These are phyloP conservation scores for Pterostichus madidus DNA, from an alignment of 2,888 invertebrate species.

Conservation along the genomic window DNA sequence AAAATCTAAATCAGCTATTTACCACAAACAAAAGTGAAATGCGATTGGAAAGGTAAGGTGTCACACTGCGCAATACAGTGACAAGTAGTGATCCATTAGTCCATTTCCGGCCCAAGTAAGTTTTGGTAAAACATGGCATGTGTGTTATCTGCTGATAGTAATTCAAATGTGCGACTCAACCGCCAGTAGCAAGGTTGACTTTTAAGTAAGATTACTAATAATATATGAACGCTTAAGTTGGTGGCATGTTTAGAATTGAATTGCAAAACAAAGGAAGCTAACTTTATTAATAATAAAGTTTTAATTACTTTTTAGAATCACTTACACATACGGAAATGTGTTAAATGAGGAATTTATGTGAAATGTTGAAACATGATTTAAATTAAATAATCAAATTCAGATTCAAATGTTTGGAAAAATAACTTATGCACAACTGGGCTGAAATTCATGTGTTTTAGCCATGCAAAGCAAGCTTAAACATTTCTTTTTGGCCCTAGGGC, in stretches of 20 bases:
- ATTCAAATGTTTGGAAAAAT: no score
- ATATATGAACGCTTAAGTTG: not conserved
- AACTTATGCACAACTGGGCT: no score
- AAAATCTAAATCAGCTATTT: no score
- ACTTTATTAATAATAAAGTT: not conserved
- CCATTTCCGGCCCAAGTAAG: slow-evolving; percentile 47
- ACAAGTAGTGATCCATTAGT: slow-evolving; percentile 51
- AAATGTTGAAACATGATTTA: not conserved
- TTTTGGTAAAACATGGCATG: slow-evolving; percentile 45
- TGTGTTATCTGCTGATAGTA: slow-evolving; percentile 55
- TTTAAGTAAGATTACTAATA: slow-evolving; percentile 9
- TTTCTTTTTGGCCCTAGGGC: no score
- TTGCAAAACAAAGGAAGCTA: slow-evolving; percentile 22
- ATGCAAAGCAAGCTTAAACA: no score
- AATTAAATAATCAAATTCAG: not conserved
- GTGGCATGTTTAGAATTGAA: not conserved
- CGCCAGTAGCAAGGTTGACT: slow-evolving; percentile 30
- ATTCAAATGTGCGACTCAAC: slow-evolving; percentile 43
- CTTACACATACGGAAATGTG: not conserved
- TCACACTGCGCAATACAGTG: slow-evolving; percentile 39
- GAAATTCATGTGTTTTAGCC: no score
- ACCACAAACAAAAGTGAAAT: no score
- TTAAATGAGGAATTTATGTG: slow-evolving; percentile 11
- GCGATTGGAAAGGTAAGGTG: no score
- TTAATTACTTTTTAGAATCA: slow-evolving; percentile 27